Evolutionary conservation across 2,113 vertebrate species (phyloP), one percentile per base, ranked within the genome.

Genomic region (Saguinus imperator): DNA sequence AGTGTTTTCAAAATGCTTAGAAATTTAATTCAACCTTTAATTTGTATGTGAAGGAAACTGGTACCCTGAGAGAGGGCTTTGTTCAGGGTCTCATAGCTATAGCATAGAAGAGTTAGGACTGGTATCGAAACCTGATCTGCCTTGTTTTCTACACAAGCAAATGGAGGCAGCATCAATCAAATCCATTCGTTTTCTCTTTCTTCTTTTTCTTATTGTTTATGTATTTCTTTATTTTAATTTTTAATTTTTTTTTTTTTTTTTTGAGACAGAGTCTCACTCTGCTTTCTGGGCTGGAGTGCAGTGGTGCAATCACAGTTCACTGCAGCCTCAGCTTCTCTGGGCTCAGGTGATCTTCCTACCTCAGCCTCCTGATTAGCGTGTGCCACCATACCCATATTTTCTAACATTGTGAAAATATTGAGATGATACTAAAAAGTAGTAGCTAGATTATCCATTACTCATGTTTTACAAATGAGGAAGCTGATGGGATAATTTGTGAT

Each of bases 1-100:
- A 92, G 52, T 80, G 48, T 89, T 92, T 94, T 94, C 50, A 66
- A 50, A 45, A 85, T 73, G 29, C 89, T 88, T 58, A 55, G 70
- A 89, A 25, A 73, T 58, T 40, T 32, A 73, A 52, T 92, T 94
- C 35, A 88, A 11, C 12, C 25, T 82, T n/a, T 76, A 76, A 87
- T 92, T 96, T 92, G 55, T 80, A 43, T 81, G 29, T 55, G 76
- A 87, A 75, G 11, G 43, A 87, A 95, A 81, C 55, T 80, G 75
- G 52, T 45, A 72, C 80, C n/a, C 61, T 27, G 20, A 77, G 40
- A 87, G 45, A 75, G 3, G 66, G 5, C n/a, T 89, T 85, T 76
- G 16, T 72, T 93, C 10, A 72, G 32, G n/a, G 1, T 88, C 40
- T 94, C 45, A 37, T 32, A 83, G 68, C 29, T 75, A 43, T 17